Conservation (phyloP, 1,140 invertebrate species). For the Sitodiplosis mosellana region DNA sequence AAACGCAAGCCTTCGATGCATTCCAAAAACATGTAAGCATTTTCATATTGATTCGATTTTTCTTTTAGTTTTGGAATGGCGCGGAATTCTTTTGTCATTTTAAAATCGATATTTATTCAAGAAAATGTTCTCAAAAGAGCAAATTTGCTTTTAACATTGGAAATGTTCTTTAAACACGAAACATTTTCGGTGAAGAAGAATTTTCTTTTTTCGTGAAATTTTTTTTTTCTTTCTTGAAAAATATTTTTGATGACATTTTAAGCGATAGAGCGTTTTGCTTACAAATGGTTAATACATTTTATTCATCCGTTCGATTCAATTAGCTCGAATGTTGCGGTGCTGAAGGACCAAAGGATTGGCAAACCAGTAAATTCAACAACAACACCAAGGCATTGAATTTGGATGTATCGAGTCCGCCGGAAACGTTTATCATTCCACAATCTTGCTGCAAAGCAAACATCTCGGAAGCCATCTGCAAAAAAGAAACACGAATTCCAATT, state of each 20-base stretch:
- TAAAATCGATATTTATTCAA: not conserved
- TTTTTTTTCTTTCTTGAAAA: no score
- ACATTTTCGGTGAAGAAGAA: no score
- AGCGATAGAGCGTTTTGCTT: not conserved
- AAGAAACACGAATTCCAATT: not conserved
- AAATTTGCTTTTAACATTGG: not conserved
- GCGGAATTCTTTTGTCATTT: not conserved
- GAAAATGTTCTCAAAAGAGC: not conserved
- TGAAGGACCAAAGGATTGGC: conserved; percentile 49
- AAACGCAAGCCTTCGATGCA: conserved; percentile 45
- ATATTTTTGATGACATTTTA: no score
- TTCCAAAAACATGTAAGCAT: conserved; percentile 41
- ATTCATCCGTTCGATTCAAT: conserved; percentile 13
- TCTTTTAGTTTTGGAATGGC: not conserved
- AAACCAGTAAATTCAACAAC: conserved; percentile 37
- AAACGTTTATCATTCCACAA: conserved; percentile 33
- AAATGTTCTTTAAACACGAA: no score
- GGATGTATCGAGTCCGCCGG: conserved; percentile 19
- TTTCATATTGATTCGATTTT: not conserved
- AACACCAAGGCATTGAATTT: conserved; percentile 23
- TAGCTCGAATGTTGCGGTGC: conserved; percentile 54
- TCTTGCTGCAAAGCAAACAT: conserved; percentile 35
- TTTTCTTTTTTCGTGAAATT: no score
- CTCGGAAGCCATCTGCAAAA: not conserved
- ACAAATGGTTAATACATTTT: no score